Conservation (phyloP, 37 sponge, comb jelly and placozoan species). For the Lycopodina hypogea region DNA sequence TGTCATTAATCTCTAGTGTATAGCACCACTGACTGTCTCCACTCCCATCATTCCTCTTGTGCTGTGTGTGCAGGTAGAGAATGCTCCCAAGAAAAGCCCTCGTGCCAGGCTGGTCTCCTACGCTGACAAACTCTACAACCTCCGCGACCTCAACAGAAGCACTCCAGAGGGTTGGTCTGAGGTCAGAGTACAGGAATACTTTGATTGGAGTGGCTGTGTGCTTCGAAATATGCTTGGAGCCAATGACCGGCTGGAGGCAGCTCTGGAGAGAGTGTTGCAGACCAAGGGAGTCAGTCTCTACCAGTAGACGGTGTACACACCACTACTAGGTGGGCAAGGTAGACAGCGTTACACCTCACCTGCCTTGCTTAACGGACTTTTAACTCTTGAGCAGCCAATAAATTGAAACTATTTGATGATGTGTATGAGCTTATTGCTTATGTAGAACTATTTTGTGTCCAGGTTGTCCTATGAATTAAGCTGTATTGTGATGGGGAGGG, state of each 20-base stretch:
- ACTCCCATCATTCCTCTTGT: too few species aligned
- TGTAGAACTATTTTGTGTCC: too few species aligned
- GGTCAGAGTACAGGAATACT: conserved; percentile 83
- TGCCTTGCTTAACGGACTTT: too few species aligned
- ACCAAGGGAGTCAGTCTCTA: conserved; percentile 32
- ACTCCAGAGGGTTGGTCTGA: conserved; percentile 86
- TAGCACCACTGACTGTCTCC: too few species aligned
- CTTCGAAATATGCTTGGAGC: conserved; percentile 75
- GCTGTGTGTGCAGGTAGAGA: conserved; percentile 56
- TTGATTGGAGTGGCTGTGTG: conserved; percentile 79
- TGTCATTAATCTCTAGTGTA: too few species aligned
- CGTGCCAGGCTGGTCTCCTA: conserved; percentile 88
- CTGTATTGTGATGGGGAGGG: too few species aligned
- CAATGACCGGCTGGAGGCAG: conserved; percentile 67
- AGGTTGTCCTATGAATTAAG: too few species aligned
- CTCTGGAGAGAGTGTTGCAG: conserved; percentile 50
- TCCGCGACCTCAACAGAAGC: conserved; percentile 69
- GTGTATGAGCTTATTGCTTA: too few species aligned
- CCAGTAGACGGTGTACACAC: background rate
- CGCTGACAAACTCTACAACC: conserved; percentile 96
- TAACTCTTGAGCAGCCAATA: too few species aligned
- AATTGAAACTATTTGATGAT: too few species aligned
- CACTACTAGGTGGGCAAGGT: too few species aligned
- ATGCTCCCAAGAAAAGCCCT: conserved; percentile 77
- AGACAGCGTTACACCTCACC: too few species aligned